These are phyloP conservation scores for Spondyliosoma cantharus DNA, from an alignment of 2,797 vertebrate genomes.

Conservation along the genomic window DNA sequence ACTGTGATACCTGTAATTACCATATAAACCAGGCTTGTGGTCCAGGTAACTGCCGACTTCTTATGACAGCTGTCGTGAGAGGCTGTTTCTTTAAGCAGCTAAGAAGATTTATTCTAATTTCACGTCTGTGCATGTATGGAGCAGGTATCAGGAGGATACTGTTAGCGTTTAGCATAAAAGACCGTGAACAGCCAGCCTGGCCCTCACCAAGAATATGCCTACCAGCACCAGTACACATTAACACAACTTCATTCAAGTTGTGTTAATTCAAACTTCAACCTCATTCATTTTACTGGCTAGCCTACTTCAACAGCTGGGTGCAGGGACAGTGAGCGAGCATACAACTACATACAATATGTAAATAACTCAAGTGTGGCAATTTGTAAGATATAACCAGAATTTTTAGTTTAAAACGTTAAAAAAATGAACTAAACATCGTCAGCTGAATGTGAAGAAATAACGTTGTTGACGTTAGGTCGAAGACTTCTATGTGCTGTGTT, in stretches of 20 bases:
- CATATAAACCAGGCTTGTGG: constrained; percentile 4
- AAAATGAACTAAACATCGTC: too few species aligned
- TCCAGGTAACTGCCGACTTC: neutral
- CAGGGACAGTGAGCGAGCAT: neutral
- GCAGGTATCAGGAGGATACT: neutral
- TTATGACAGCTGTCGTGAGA: constrained; percentile 2
- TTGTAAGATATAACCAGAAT: too few species aligned
- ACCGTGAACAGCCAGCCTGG: neutral
- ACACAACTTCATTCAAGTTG: too few species aligned
- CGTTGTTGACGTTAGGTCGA: too few species aligned
- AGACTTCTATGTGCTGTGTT: too few species aligned
- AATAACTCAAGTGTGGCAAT: too few species aligned
- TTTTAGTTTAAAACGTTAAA: too few species aligned
- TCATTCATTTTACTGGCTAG: neutral
- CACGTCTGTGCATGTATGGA: neutral
- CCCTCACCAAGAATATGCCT: neutral
- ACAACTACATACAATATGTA: neutral
- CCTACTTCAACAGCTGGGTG: too few species aligned
- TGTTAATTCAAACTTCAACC: too few species aligned
- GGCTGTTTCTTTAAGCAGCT: neutral
- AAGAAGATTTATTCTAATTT: neutral
- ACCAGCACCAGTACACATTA: too few species aligned
- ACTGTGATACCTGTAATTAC: constrained; percentile 26
- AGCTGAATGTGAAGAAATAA: too few species aligned
- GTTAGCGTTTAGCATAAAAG: constrained; percentile 2